Conservation (phyloP, 2,888 invertebrate species). For the Eilema griseolum region DNA sequence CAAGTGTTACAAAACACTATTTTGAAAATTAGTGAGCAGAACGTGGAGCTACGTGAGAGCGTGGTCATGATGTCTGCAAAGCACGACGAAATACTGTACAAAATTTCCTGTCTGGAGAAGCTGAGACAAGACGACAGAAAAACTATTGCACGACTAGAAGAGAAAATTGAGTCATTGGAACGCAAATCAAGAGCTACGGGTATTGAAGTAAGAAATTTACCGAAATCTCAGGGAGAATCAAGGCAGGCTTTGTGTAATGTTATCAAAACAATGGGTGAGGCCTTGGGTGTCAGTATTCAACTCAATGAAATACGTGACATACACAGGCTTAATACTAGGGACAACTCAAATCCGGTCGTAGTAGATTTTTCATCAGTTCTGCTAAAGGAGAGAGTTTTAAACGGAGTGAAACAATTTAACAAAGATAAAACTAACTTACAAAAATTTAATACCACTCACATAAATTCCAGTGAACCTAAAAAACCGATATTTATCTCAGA, state of each 20-base stretch:
- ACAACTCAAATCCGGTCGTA: slow-evolving; percentile 23
- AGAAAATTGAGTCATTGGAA: slow-evolving; percentile 7
- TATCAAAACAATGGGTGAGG: neutral
- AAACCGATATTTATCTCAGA: slow-evolving; percentile 2
- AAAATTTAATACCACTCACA: slow-evolving; percentile 1
- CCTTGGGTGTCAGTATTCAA: neutral
- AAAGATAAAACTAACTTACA: neutral
- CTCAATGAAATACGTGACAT: slow-evolving; percentile 26
- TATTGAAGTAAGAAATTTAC: slow-evolving; percentile 3
- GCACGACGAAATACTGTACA: neutral
- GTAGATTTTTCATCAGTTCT: neutral
- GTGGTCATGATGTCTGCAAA: neutral
- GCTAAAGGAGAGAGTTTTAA: too few relatives aligned
- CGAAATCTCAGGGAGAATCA: slow-evolving; percentile 1
- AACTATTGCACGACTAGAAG: neutral
- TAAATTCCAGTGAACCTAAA: neutral
- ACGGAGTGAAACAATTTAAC: neutral
- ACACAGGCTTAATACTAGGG: slow-evolving; percentile 26
- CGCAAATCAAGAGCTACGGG: neutral
- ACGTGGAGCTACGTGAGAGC: neutral
- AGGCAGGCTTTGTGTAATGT: neutral
- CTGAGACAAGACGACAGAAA: neutral
- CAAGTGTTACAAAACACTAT: neutral
- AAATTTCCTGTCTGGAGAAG: neutral
- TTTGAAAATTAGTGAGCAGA: neutral